A percentile compares a stretch with the other conserved stretches of the same genome.
Evolutionary conservation across 2,888 invertebrate species (phyloP).

Genomic region (Sinohyriopsis cumingii): DNA sequence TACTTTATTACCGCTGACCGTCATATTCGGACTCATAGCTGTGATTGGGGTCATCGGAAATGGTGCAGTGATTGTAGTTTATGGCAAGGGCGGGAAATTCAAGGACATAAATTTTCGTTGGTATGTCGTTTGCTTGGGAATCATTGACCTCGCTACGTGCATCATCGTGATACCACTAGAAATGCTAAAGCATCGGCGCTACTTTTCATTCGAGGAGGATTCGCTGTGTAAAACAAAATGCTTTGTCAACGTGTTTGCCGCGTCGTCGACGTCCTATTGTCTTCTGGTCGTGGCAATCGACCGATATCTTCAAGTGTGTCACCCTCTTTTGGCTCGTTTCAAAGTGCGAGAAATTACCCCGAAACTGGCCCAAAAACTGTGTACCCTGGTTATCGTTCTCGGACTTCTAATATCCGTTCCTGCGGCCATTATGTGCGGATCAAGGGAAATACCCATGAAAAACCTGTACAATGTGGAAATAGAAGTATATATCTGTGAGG

Average conservation of each 20-base stretch:
- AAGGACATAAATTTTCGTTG: slow-evolving; percentile 31
- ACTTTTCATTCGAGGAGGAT: slow-evolving; percentile 28
- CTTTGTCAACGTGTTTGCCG: slow-evolving; percentile 34
- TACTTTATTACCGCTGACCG: slow-evolving; percentile 26
- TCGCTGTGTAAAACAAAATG: slow-evolving; percentile 29
- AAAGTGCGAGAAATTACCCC: slow-evolving; percentile 24
- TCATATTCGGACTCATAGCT: slow-evolving; percentile 23
- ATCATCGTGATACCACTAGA: slow-evolving; percentile 31
- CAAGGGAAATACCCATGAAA: slow-evolving; percentile 11
- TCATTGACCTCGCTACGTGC: slow-evolving; percentile 30
- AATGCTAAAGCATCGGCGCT: slow-evolving; percentile 32
- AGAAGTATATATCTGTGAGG: slow-evolving; percentile 20
- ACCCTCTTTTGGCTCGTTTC: slow-evolving; percentile 17
- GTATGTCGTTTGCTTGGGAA: slow-evolving; percentile 25
- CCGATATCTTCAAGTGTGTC: slow-evolving; percentile 30
- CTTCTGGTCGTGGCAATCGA: slow-evolving; percentile 26
- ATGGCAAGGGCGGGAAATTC: slow-evolving; percentile 25
- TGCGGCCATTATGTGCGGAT: slow-evolving; percentile 31
- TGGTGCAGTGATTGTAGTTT: slow-evolving; percentile 24
- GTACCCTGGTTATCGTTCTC: slow-evolving; percentile 19
- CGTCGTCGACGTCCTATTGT: slow-evolving; percentile 30
- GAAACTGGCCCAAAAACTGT: slow-evolving; percentile 18
- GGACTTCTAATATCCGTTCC: slow-evolving; percentile 28
- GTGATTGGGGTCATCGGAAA: slow-evolving; percentile 26
- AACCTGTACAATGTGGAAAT: slow-evolving; percentile 8